Conservation (phyloP, 1,140 invertebrate genomes). For the Nasonia longicornis region DNA sequence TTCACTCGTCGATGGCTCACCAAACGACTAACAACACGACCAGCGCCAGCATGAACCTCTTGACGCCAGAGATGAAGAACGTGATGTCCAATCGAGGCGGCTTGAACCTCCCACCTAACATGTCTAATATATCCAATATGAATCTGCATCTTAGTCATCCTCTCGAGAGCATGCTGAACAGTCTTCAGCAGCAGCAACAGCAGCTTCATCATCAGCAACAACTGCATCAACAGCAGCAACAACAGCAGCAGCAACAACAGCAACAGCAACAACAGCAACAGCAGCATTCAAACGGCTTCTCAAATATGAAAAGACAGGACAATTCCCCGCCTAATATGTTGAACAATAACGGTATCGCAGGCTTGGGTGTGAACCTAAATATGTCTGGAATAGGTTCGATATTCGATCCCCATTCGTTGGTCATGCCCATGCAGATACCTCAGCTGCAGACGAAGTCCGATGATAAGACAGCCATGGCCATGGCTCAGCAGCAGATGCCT, state of each 20-base stretch:
- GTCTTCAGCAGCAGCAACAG: slow-evolving; percentile 13
- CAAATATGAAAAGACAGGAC: slow-evolving; percentile 64
- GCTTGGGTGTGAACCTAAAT: slow-evolving; percentile 59
- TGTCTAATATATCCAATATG: slow-evolving; percentile 57
- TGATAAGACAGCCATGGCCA: slow-evolving; percentile 63
- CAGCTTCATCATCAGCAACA: slow-evolving; percentile 53
- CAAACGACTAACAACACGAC: slow-evolving; percentile 50
- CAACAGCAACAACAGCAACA: slow-evolving; percentile 49
- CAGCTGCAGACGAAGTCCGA: slow-evolving; percentile 71
- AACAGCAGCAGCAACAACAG: neutral
- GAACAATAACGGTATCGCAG: slow-evolving; percentile 69
- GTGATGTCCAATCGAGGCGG: slow-evolving; percentile 62
- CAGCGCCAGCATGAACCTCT: slow-evolving; percentile 57
- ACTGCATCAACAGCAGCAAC: neutral
- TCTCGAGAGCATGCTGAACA: slow-evolving; percentile 62
- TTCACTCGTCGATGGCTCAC: slow-evolving; percentile 55
- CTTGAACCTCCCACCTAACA: slow-evolving; percentile 59
- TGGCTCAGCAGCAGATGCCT: slow-evolving; percentile 56
- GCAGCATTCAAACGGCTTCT: slow-evolving; percentile 67
- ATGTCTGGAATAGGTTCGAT: slow-evolving; percentile 73
- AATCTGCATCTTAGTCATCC: slow-evolving; percentile 62
- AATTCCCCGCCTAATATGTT: slow-evolving; percentile 66
- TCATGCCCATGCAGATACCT: slow-evolving; percentile 62
- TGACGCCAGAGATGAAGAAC: slow-evolving; percentile 62
- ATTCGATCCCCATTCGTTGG: slow-evolving; percentile 71